Evolutionary conservation across 2,888 invertebrate genomes (phyloP).

Genomic region (Gortyna flavago): DNA sequence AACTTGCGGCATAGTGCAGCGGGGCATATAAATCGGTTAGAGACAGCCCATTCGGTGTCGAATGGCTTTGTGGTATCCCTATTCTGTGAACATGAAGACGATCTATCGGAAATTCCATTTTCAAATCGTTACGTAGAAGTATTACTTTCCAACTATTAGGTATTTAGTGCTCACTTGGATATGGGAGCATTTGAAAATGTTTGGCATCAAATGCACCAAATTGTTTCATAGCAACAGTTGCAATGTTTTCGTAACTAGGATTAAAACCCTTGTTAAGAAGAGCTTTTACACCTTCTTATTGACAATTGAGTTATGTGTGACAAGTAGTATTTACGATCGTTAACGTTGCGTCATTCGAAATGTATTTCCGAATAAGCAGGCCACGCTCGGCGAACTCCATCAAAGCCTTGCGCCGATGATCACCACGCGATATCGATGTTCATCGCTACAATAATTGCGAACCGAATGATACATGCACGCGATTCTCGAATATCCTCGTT

Average conservation of each 20-base stretch:
- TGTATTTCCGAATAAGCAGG: conserved; percentile 69
- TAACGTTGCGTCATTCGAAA: conserved; percentile 48
- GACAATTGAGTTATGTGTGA: conserved; percentile 42
- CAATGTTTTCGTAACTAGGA: not conserved
- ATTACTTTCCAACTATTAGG: not conserved
- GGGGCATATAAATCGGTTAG: conserved; percentile 81
- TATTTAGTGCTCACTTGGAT: not conserved
- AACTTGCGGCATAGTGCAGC: conserved; percentile 75
- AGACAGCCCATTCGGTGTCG: conserved; percentile 84
- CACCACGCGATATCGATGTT: conserved; percentile 87
- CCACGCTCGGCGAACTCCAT: conserved; percentile 67
- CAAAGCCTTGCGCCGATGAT: conserved; percentile 73
- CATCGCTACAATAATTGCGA: conserved; percentile 84
- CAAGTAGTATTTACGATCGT: conserved; percentile 42
- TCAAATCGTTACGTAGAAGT: conserved; percentile 16
- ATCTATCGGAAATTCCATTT: conserved; percentile 51
- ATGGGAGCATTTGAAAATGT: not conserved
- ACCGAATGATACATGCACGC: conserved; percentile 87
- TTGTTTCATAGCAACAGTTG: not conserved
- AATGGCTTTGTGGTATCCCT: conserved; percentile 75
- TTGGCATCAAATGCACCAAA: not conserved
- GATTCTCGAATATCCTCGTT: conserved; percentile 76
- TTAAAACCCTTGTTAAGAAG: not conserved
- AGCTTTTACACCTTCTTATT: conserved; percentile 24
- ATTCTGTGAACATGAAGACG: conserved; percentile 71